A percentile compares a stretch with the other conserved stretches of the same genome.
These are phyloP conservation scores for Drosophila kambysellisi DNA, from an alignment of 2,888 invertebrate species.

Conservation along the genomic window DNA sequence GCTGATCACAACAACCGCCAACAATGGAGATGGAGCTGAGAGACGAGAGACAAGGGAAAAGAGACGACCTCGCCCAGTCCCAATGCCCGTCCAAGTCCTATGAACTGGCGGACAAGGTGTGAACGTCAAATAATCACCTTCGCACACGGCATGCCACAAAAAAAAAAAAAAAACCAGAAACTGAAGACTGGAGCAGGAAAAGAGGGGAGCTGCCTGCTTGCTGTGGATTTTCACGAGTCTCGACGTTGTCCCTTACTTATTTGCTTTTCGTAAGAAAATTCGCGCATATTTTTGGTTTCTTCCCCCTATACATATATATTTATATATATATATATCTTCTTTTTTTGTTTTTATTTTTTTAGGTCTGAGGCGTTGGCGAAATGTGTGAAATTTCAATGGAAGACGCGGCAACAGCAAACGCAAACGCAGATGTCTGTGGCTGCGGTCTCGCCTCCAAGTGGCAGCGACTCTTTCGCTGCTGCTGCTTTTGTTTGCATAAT, in stretches of 20 bases:
- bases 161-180: neutral
- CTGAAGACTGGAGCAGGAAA: slow-evolving; percentile 19
- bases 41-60: slow-evolving; percentile 1
- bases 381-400: slow-evolving; percentile 73
- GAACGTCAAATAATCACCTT: slow-evolving; percentile 79
- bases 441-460: slow-evolving; percentile 32
- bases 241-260: slow-evolving; percentile 45
- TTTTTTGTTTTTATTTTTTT: slow-evolving; percentile 16
- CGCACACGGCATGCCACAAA: slow-evolving; percentile 61
- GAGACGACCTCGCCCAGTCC: slow-evolving; percentile 58
- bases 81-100: slow-evolving; percentile 28
- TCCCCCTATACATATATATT: neutral
- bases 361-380: slow-evolving; percentile 37
- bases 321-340: neutral
- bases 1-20: slow-evolving; percentile 77
- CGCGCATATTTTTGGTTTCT: slow-evolving; percentile 39
- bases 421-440: slow-evolving; percentile 40
- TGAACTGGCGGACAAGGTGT: slow-evolving; percentile 68
- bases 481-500: slow-evolving; percentile 72
- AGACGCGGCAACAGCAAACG: slow-evolving; percentile 24
- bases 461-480: slow-evolving; percentile 24
- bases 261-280: slow-evolving; percentile 73
- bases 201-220: slow-evolving; percentile 17
- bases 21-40: slow-evolving; percentile 32
- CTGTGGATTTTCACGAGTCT: slow-evolving; percentile 38